These are phyloP conservation scores for Huso huso DNA, from an alignment of 2,797 vertebrate genomes.

Conservation along the genomic window DNA sequence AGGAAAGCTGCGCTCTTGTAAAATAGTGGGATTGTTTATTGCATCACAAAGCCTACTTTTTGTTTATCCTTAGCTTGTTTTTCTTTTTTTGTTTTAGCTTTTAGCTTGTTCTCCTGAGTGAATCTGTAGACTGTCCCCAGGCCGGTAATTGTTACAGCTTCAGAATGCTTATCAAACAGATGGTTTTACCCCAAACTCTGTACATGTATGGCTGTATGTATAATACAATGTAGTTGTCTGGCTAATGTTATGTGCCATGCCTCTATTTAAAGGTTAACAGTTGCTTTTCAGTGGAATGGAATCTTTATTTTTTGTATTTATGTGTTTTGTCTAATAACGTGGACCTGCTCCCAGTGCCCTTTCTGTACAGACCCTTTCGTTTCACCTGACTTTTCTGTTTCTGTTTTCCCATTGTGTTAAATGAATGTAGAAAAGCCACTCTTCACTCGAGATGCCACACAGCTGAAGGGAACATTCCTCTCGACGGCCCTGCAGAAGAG, in stretches of 20 bases:
- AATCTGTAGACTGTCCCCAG: background rate
- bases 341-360: constrained; percentile 7
- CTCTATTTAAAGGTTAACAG: background rate
- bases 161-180: constrained; percentile 15
- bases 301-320: background rate
- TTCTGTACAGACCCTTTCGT: background rate
- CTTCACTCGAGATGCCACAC: constrained; percentile 95
- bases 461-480: constrained; percentile 92
- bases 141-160: no score
- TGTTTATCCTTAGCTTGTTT: constrained; percentile 38
- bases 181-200: background rate
- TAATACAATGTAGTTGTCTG: no score
- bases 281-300: background rate
- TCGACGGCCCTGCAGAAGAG: constrained; percentile 95
- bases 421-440: constrained; percentile 80
- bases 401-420: constrained; percentile 45
- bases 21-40: constrained; percentile 43
- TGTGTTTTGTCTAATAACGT: no score
- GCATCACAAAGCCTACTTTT: constrained; percentile 36
- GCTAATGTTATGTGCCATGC: background rate
- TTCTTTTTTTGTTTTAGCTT: no score
- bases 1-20: constrained; percentile 37
- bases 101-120: background rate
- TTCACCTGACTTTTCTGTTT: constrained; percentile 29
- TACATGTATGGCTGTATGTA: no score